Evolutionary conservation across 2,888 invertebrate species (phyloP).

Genomic region (Drosophila peninsularis): DNA sequence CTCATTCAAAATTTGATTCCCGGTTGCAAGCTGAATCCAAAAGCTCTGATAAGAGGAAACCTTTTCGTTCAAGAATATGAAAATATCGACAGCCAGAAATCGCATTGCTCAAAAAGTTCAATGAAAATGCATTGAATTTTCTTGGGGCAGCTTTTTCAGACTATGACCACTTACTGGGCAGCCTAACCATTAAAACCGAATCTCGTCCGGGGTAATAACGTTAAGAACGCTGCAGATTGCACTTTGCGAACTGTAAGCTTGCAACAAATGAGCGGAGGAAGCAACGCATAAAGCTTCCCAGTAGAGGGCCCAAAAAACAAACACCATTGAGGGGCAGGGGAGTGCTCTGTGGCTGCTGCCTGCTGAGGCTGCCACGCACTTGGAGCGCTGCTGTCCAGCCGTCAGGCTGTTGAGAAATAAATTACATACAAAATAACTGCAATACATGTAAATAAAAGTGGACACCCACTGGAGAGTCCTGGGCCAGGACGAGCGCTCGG

Average conservation of each 20-base stretch:
- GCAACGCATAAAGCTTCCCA: slow-evolving; percentile 52
- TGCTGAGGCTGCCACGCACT: slow-evolving; percentile 53
- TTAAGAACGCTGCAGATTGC: slow-evolving; percentile 27
- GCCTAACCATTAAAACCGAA: slow-evolving; percentile 56
- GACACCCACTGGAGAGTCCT: slow-evolving; percentile 49
- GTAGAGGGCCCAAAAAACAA: slow-evolving; percentile 75
- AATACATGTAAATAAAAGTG: slow-evolving; percentile 77
- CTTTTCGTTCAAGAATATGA: no score
- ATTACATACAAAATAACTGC: slow-evolving; percentile 78
- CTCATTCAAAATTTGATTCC: no score
- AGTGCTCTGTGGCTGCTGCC: not conserved
- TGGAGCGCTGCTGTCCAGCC: slow-evolving; percentile 14
- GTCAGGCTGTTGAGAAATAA: slow-evolving; percentile 65
- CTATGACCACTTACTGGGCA: slow-evolving; percentile 52
- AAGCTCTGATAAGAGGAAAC: not conserved
- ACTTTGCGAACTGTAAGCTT: slow-evolving; percentile 18
- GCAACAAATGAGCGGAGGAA: slow-evolving; percentile 9
- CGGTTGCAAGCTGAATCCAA: no score
- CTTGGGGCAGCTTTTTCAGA: slow-evolving; percentile 4
- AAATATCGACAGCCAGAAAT: no score
- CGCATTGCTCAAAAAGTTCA: no score
- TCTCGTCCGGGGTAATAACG: slow-evolving; percentile 44
- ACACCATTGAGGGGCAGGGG: slow-evolving; percentile 12
- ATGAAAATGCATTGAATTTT: no score
- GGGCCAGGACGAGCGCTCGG: slow-evolving; percentile 28